Evolutionary conservation across 2,888 invertebrate genomes (phyloP).

Genomic region (Danaus chrysippus): DNA sequence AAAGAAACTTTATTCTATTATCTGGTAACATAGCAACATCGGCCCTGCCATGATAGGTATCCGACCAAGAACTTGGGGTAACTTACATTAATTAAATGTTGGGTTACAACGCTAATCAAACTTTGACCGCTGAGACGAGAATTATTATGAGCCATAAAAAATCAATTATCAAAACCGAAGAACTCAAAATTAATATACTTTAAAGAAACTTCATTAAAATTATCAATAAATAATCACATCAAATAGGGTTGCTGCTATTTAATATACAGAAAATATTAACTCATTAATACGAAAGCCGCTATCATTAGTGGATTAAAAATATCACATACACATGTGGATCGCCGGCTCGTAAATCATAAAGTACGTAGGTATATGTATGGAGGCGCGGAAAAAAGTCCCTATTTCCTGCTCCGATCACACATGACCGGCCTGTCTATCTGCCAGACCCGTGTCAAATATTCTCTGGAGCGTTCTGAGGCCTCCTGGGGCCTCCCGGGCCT

Average conservation of each 20-base stretch:
- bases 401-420: constrained; percentile 77
- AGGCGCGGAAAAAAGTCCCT: constrained; percentile 72
- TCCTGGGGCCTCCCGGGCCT: constrained; percentile 69
- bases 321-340: constrained; percentile 71
- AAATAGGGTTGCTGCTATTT: constrained; percentile 10
- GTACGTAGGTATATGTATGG: constrained; percentile 65
- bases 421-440: constrained; percentile 80
- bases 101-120: constrained; percentile 76
- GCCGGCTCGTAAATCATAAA: constrained; percentile 73
- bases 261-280: constrained; percentile 6
- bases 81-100: constrained; percentile 73
- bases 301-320: constrained; percentile 62
- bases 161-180: constrained; percentile 64
- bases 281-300: constrained; percentile 54
- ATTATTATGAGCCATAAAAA: constrained; percentile 77
- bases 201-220: constrained; percentile 36
- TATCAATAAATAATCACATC: constrained; percentile 16
- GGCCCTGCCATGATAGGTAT: constrained; percentile 43
- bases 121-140: constrained; percentile 75
- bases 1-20: constrained; percentile 62
- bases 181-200: constrained; percentile 63
- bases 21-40: constrained; percentile 65
- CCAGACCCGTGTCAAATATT: constrained; percentile 80
- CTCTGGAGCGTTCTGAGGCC: constrained; percentile 74
- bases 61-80: constrained; percentile 55